Percentiles rank a stretch among this genome's conserved stretches.
Evolutionary conservation across 1,140 invertebrate species (phyloP).

Genomic region (Halyomorpha halys): DNA sequence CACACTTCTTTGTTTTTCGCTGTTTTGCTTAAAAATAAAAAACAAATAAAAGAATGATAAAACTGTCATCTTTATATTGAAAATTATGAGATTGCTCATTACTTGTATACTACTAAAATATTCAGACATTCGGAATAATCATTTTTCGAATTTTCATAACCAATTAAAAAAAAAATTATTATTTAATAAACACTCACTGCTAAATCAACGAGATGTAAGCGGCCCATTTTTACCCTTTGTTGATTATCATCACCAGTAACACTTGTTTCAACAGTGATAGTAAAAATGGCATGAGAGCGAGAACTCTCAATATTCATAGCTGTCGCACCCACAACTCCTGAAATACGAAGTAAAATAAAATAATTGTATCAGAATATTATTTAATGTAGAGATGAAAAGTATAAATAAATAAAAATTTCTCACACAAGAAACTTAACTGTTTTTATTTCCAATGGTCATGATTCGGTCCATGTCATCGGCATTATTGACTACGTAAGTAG

Average conservation of each 20-base stretch:
- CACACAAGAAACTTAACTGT: conserved; percentile 40
- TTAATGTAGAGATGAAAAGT: background rate
- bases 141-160: too few species aligned
- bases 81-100: too few species aligned
- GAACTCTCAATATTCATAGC: conserved; percentile 82
- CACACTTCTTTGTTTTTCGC: too few species aligned
- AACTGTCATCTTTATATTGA: too few species aligned
- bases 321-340: conserved; percentile 60
- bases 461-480: conserved; percentile 71
- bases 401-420: background rate
- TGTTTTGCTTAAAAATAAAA: background rate
- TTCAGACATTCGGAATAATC: too few species aligned
- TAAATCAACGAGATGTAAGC: conserved; percentile 73
- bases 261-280: conserved; percentile 74
- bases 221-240: conserved; percentile 61
- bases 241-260: conserved; percentile 49
- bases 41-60: background rate
- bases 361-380: background rate
- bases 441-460: conserved; percentile 73
- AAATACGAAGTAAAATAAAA: conserved; percentile 11
- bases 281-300: conserved; percentile 80
- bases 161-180: too few species aligned
- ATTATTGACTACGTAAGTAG: conserved; percentile 66
- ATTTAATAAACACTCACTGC: conserved; percentile 46
- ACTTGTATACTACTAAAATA: too few species aligned